Evolutionary conservation across 2,113 vertebrate species (phyloP).

Genomic region (Sphyrna mokarran): DNA sequence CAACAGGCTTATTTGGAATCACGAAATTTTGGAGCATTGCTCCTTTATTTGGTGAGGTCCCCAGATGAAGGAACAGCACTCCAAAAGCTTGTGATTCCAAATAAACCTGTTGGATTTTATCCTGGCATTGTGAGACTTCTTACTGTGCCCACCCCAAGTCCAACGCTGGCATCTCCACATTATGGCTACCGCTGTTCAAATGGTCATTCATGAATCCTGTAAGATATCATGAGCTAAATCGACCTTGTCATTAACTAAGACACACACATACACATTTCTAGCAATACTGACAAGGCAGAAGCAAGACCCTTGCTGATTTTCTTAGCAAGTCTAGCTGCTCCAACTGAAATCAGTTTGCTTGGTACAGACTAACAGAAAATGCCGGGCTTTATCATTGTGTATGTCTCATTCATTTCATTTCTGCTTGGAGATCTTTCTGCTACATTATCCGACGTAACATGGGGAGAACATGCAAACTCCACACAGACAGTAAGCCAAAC

Average conservation of each 20-base stretch:
- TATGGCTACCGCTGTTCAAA: background rate
- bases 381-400: background rate
- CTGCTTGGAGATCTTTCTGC: background rate
- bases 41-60: no score
- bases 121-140: no score
- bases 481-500: no score
- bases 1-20: no score
- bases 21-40: no score
- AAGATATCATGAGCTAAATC: background rate
- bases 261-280: background rate
- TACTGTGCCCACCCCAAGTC: no score
- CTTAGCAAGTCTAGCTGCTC: background rate
- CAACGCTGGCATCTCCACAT: no score
- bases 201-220: background rate
- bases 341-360: no score
- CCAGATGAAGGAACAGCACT: no score
- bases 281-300: background rate
- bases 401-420: background rate
- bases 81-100: no score
- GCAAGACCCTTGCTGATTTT: background rate
- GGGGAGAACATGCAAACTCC: no score
- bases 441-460: background rate
- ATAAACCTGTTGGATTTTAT: no score
- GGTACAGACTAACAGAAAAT: background rate
- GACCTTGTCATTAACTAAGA: background rate